These are phyloP conservation scores for Thalassarche chlororhynchos DNA, from an alignment of 2,113 vertebrate species.

Conservation along the genomic window DNA sequence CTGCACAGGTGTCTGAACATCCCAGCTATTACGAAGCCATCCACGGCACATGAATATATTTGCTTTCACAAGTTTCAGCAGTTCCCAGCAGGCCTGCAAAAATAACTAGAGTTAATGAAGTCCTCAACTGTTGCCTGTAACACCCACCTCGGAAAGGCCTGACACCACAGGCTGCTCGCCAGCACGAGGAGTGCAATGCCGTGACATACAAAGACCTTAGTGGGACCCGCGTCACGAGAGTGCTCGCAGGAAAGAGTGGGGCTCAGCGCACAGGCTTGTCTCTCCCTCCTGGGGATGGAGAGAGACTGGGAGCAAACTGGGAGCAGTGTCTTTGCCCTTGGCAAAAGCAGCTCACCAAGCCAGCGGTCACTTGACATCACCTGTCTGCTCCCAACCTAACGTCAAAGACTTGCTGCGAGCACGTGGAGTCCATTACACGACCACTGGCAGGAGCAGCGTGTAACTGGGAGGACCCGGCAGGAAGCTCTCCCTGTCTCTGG, in stretches of 20 bases:
- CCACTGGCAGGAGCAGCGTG: fast-evolving
- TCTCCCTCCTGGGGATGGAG: neutral
- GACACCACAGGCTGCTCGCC: neutral
- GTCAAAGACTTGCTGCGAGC: neutral
- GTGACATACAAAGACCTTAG: neutral
- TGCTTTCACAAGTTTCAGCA: neutral
- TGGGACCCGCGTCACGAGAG: neutral
- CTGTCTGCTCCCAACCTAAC: neutral
- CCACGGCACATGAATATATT: neutral
- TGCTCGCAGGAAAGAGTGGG: neutral
- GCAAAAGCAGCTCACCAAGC: neutral
- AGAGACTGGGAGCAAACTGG: neutral
- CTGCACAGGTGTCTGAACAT: neutral
- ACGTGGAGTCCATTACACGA: fast-evolving
- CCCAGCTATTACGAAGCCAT: neutral
- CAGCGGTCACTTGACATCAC: neutral
- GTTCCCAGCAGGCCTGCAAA: neutral
- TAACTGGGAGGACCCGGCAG: neutral
- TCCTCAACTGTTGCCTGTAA: neutral
- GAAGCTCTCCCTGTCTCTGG: neutral
- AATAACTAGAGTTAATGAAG: neutral
- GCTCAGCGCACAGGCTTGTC: neutral
- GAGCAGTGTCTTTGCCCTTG: neutral
- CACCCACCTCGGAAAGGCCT: neutral
- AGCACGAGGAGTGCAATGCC: neutral